Percentiles rank a stretch among this genome's conserved stretches.
These are phyloP conservation scores for Philypnodon macrostomus DNA, from an alignment of 2,797 vertebrate genomes.

Conservation along the genomic window DNA sequence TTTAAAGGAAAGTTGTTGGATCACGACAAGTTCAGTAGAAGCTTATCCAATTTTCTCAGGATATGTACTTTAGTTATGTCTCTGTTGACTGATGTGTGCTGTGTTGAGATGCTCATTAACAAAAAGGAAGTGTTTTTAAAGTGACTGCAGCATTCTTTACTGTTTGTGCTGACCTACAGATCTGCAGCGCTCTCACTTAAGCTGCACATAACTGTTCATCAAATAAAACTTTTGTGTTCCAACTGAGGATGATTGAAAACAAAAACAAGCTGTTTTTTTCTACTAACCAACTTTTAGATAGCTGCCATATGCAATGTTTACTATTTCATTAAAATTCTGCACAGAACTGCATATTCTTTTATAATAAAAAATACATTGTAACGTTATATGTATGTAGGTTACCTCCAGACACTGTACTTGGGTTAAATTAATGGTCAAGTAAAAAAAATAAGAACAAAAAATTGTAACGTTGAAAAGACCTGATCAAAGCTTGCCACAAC, in stretches of 20 bases:
- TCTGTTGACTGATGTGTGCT: constrained; percentile 40
- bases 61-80: constrained; percentile 36
- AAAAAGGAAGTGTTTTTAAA: constrained; percentile 27
- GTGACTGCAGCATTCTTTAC: constrained; percentile 18
- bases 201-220: constrained; percentile 14
- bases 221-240: not conserved
- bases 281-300: too few relatives aligned
- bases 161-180: constrained; percentile 16
- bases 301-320: too few relatives aligned
- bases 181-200: constrained; percentile 1
- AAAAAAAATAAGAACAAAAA: too few relatives aligned
- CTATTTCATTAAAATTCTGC: too few relatives aligned
- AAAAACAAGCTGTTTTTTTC: too few relatives aligned
- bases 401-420: too few relatives aligned
- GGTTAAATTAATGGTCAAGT: too few relatives aligned
- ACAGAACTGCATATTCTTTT: too few relatives aligned
- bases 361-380: too few relatives aligned
- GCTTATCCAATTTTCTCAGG: constrained; percentile 34
- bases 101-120: constrained; percentile 47
- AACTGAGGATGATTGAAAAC: not conserved
- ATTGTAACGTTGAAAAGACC: too few relatives aligned
- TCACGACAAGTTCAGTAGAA: constrained; percentile 43
- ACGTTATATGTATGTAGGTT: too few relatives aligned
- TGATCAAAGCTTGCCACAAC: too few relatives aligned
- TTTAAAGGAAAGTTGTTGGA: constrained; percentile 42